Base-by-base conservation (phyloP, 2,888 invertebrate species). In the Drosophila macrospina region DNA sequence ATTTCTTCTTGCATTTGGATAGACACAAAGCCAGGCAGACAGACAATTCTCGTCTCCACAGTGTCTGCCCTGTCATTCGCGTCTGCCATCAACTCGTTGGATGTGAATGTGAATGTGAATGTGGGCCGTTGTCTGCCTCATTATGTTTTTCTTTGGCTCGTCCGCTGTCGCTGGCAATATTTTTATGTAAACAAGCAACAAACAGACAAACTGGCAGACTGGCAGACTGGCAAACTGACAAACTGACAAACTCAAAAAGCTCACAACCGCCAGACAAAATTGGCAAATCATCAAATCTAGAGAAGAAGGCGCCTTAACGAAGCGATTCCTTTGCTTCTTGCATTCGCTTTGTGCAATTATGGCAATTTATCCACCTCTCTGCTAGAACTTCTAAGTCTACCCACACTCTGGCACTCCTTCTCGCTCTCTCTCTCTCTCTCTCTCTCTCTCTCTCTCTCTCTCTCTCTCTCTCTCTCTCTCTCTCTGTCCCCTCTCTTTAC, bases 341-440 rank as follows among this genome's bases (percentile, higher is more conserved):
- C 77, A 59, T 73, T 80, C 63, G 81, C 85, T 81, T 81, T 82
- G 86, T 76, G 77, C 86, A 86, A 82, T 86, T 83, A 83, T 74
- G 68, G 30, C 45, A 42, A 61, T 54, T 50, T 50, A 28, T 52
- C 15, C 51, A 37, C 26, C 36, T 39, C 36, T 36, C 13, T 13
- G 26, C 3, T 11, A 15, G 24, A 24, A 50, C 34, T 50, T 28
- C 24, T 15, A 36, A 13, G 16, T 45, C 36, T 13, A 41, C 16
- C 28, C 11, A 16, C 16, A 26, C 8, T 32, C 26, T 24, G 20
- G 3, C 2, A 2, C 20, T 20, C 20, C 3, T 3, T 20, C 20
- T 20, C 20, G 1, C 20, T 20, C 20, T 20, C 20, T 20, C 3
- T 20, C 20, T 20, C n/a, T 20, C 6, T 28, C 28, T 28, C 7